Conservation (phyloP, 2,888 invertebrate genomes). For the Melikaiella ostensackeni region DNA sequence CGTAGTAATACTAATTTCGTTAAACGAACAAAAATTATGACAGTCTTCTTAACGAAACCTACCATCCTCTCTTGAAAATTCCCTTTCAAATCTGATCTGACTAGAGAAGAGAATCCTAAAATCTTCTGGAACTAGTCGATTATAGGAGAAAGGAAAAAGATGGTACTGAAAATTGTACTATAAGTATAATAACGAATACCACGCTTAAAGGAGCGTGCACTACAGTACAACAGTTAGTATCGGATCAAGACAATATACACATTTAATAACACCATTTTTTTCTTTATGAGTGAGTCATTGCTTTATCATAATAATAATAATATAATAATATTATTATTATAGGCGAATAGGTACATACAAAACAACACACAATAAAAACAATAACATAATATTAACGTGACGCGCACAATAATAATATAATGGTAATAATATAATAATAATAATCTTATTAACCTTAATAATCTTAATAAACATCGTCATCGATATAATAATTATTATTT, state of each 20-base stretch:
- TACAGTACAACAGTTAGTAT: slow-evolving; percentile 63
- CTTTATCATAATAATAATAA: slow-evolving; percentile 62
- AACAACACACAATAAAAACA: slow-evolving; percentile 79
- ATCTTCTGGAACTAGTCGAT: slow-evolving; percentile 42
- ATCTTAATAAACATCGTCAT: slow-evolving; percentile 72
- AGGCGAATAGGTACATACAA: slow-evolving; percentile 77
- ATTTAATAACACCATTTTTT: slow-evolving; percentile 71
- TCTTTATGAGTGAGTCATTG: slow-evolving; percentile 67
- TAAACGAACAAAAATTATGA: slow-evolving; percentile 38
- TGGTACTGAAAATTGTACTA: slow-evolving; percentile 44
- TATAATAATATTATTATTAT: slow-evolving; percentile 66
- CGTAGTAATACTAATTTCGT: slow-evolving; percentile 33
- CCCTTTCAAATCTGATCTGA: slow-evolving; percentile 40
- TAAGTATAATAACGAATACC: slow-evolving; percentile 53
- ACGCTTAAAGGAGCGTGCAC: slow-evolving; percentile 43
- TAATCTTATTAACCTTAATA: slow-evolving; percentile 65
- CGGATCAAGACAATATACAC: slow-evolving; percentile 71
- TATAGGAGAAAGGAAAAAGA: slow-evolving; percentile 45
- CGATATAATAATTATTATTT: slow-evolving; percentile 72
- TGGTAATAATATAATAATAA: slow-evolving; percentile 73
- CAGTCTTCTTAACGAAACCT: slow-evolving; percentile 36
- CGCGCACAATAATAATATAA: slow-evolving; percentile 74
- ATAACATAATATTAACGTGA: slow-evolving; percentile 77
- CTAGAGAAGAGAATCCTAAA: slow-evolving; percentile 40
- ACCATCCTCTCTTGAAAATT: slow-evolving; percentile 34